Percentiles rank a stretch among this genome's conserved stretches.
phyloP scores from a whole-genome alignment of 2,797 vertebrate genomes.

The Chaetodon trifasciatus region DNA sequence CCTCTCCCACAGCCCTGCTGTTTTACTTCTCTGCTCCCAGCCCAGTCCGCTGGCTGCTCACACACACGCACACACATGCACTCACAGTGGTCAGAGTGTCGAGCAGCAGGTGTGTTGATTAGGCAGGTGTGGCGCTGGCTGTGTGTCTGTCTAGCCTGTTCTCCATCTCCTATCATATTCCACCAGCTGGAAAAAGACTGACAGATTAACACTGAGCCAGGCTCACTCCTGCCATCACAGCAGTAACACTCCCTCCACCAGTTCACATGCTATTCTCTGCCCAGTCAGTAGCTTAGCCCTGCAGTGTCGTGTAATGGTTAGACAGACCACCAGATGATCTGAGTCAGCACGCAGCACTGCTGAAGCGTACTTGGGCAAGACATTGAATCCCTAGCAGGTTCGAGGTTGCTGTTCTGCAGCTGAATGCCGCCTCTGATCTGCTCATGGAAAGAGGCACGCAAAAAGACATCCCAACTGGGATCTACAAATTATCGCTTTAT shows the following conservation, averaged over 20 bases:
- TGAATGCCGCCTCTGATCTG: conserved; percentile 9
- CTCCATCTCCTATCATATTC: conserved; percentile 69
- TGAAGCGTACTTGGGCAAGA: conserved; percentile 38
- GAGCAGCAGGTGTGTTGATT: conserved; percentile 80
- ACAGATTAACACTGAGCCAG: conserved; percentile 75
- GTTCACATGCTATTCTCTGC: conserved; percentile 53
- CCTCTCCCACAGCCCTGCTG: conserved; percentile 47
- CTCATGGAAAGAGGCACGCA: not conserved
- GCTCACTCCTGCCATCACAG: conserved; percentile 59
- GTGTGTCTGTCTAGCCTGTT: conserved; percentile 53
- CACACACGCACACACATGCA: conserved; percentile 11
- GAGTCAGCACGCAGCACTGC: conserved; percentile 63
- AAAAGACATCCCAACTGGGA: not conserved
- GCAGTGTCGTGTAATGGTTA: conserved; percentile 71
- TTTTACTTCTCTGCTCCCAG: conserved; percentile 52
- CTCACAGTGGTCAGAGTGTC: conserved; percentile 61
- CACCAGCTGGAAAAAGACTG: conserved; percentile 72
- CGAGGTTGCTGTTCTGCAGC: conserved; percentile 27
- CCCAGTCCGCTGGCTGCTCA: conserved; percentile 21
- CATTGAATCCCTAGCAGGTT: conserved; percentile 38
- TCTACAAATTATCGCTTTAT: not conserved
- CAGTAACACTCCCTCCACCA: conserved; percentile 54
- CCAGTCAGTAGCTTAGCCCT: conserved; percentile 67
- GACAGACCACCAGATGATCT: conserved; percentile 66
- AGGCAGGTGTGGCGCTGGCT: conserved; percentile 69